Evolutionary conservation across 2,888 invertebrate species (phyloP), one percentile per base, ranked within the genome.

Genomic region (Cheilosia pagana): DNA sequence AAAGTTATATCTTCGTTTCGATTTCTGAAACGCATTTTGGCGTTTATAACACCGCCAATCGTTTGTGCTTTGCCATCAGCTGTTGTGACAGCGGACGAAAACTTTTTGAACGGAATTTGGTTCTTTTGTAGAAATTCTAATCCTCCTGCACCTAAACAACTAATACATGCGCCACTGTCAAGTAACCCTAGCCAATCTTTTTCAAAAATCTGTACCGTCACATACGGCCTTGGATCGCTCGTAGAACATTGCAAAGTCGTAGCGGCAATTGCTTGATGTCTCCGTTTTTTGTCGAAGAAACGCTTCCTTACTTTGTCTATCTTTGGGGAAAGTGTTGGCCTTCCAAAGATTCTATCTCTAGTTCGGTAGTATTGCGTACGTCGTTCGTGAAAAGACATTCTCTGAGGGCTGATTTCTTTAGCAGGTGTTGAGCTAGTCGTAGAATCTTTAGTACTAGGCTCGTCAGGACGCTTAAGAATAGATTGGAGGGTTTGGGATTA

Each of bases 161-260:
- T 31, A 2, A 31, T 31, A 8, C 19, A 48, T 5, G 50, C 50
- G 14, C 39, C 41, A 41, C 59, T 59, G n/a, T 59, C 59, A 0
- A 59, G 21, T 12, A 59, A 28, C 7, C 59, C 59, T 21, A 59
- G 39, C 41, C 59, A 59, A 21, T 39, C 39, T 12, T 23, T 16
- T 3, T 3, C 52, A 25, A 50, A n/a, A 2, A 25, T 21, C 19
- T 16, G 23, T 41, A 67, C 67, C 0, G 28, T 23, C 4, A 3
- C 52, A 12, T 28, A 68, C 2, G 68, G 68, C 7, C 53, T 16
- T 2, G 53, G 53, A 53, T 53, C 25, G 3, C 31, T 12, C 2
- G 31, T 12, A 14, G 45, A 45, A 16, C 21, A 10, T n/a, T 21
- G 25, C 21, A 57, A 35, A 8, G 28, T 45, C 21, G 57, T 57